These are phyloP conservation scores for Apogon hyalosoma DNA, from an alignment of 2,797 vertebrate species.

Conservation along the genomic window DNA sequence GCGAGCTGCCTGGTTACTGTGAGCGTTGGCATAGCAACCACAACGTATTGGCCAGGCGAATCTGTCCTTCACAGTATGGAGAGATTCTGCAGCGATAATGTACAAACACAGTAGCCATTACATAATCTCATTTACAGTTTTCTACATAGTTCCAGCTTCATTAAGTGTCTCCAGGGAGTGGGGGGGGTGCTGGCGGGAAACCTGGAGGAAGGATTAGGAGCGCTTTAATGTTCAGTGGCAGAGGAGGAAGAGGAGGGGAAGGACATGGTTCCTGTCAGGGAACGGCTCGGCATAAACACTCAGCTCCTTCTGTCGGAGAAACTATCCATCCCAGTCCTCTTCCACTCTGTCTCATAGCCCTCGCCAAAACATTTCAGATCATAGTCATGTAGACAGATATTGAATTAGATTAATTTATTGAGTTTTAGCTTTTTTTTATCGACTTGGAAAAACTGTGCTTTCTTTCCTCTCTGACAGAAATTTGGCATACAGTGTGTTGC, in stretches of 20 bases:
- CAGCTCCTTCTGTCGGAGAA: background rate
- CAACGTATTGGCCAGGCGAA: slow-evolving; percentile 11
- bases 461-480: no score
- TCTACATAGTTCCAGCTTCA: background rate
- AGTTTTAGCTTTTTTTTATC: no score
- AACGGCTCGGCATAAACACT: slow-evolving; percentile 8
- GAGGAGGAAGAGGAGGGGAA: slow-evolving; percentile 25
- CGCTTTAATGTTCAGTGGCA: slow-evolving; percentile 37
- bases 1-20: slow-evolving; percentile 18
- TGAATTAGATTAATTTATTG: no score
- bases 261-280: slow-evolving; percentile 16
- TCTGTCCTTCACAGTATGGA: slow-evolving; percentile 4
- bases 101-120: slow-evolving; percentile 11
- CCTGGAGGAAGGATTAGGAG: slow-evolving; percentile 47
- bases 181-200: slow-evolving; percentile 26
- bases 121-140: slow-evolving; percentile 32
- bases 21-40: slow-evolving; percentile 46
- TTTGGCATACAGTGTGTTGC: no score
- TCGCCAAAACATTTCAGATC: background rate
- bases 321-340: background rate
- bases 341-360: background rate
- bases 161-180: slow-evolving; percentile 30
- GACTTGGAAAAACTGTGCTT: no score
- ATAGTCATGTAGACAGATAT: background rate
- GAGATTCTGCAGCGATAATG: background rate